phyloP scores from a whole-genome alignment of 1,140 invertebrate species.

The Pogonus chalceus region DNA sequence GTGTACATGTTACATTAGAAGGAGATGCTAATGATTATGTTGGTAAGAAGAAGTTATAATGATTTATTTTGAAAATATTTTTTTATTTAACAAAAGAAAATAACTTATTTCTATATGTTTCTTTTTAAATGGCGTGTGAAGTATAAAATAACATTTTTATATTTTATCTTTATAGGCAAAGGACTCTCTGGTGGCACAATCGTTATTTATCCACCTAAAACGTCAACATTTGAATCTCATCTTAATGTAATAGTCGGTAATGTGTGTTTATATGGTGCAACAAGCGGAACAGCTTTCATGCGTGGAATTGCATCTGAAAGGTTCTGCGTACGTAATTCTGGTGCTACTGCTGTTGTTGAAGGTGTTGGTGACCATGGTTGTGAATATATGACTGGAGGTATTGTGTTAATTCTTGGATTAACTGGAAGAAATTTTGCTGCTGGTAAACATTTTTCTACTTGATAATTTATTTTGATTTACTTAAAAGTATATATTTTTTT shows the following conservation, averaged over 20 bases:
- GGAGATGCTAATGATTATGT: conserved; percentile 99
- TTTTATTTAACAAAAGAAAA: conserved; percentile 14
- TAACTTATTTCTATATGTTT: background rate
- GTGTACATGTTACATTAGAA: conserved; percentile 82
- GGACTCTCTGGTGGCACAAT: conserved; percentile 93
- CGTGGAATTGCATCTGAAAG: conserved; percentile 94
- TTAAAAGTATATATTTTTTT: conserved; percentile 2
- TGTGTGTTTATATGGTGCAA: conserved; percentile 96
- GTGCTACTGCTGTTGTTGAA: conserved; percentile 80
- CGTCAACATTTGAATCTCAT: conserved; percentile 74
- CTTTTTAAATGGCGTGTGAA: background rate
- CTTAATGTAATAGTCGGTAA: conserved; percentile 97
- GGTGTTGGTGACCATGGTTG: conserved; percentile 98
- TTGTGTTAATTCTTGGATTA: conserved; percentile 76
- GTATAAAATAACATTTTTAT: background rate
- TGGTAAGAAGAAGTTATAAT: conserved; percentile 42
- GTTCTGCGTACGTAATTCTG: conserved; percentile 96
- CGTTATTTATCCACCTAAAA: conserved; percentile 86
- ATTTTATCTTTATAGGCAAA: conserved; percentile 44
- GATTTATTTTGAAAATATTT: conserved; percentile 8
- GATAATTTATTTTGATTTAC: background rate
- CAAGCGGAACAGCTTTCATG: conserved; percentile 88
- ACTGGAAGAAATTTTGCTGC: conserved; percentile 95
- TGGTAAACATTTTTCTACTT: conserved; percentile 44
- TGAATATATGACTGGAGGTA: conserved; percentile 98